Percentiles rank a stretch among this genome's conserved stretches.
phyloP scores from a whole-genome alignment of 2,888 invertebrate species.

The Eupithecia tripunctaria region DNA sequence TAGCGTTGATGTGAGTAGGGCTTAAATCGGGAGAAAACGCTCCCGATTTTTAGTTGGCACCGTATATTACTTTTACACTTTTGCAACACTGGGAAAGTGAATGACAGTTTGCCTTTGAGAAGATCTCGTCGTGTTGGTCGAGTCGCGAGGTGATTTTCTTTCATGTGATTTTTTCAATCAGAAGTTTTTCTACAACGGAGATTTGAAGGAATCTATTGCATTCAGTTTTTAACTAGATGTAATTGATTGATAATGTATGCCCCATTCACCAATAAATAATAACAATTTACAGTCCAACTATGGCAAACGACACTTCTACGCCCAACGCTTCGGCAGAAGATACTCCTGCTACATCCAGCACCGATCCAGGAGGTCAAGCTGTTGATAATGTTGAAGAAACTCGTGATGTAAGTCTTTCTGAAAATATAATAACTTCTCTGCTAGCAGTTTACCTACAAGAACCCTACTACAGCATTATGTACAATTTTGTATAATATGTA shows the following conservation, averaged over 20 bases:
- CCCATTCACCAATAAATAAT: background rate
- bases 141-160: background rate
- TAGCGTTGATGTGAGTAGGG: no score
- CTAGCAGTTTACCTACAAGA: background rate
- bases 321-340: conserved; percentile 38
- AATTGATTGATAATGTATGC: background rate
- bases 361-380: conserved; percentile 29
- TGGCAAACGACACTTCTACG: conserved; percentile 44
- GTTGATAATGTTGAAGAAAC: conserved; percentile 38
- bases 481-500: no score
- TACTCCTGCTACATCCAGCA: conserved; percentile 35
- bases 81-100: no score
- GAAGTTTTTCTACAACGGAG: background rate
- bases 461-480: no score
- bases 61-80: no score
- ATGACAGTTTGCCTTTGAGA: no score
- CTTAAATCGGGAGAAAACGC: no score
- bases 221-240: background rate
- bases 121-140: background rate
- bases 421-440: background rate
- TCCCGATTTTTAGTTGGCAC: no score
- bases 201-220: background rate
- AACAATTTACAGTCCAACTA: conserved; percentile 34
- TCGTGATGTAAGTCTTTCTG: background rate
- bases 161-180: no score